These are phyloP conservation scores for Tipula unca DNA, from an alignment of 2,888 invertebrate genomes.

Conservation along the genomic window DNA sequence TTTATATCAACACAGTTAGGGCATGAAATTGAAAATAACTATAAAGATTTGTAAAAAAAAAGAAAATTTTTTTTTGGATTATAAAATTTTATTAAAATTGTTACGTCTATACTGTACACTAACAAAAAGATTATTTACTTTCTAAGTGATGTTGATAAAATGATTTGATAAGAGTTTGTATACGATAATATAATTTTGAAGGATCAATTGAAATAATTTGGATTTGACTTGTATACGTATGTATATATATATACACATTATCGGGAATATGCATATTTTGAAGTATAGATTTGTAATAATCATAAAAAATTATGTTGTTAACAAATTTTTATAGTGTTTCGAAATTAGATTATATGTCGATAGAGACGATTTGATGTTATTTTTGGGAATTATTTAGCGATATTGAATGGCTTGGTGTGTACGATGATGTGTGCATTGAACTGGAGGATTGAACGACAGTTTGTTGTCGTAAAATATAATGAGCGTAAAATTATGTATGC, in stretches of 20 bases:
- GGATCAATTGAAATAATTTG: background rate
- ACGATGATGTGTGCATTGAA: background rate
- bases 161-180: conserved; percentile 4
- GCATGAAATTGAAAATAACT: conserved; percentile 14
- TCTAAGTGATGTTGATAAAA: background rate
- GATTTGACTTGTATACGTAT: background rate
- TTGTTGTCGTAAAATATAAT: background rate
- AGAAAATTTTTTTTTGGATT: background rate
- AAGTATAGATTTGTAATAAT: conserved; percentile 14
- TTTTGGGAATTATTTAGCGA: background rate
- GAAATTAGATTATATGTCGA: background rate
- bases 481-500: background rate
- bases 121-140: background rate
- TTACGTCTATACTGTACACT: background rate
- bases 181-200: background rate
- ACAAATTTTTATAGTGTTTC: background rate
- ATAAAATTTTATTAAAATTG: background rate
- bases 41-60: background rate
- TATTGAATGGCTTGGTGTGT: background rate
- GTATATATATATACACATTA: no score
- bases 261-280: background rate
- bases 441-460: background rate
- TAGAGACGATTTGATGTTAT: background rate
- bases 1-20: background rate
- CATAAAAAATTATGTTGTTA: conserved; percentile 14